These are phyloP conservation scores for Solea senegalensis DNA, from an alignment of 2,113 vertebrate species.

Conservation along the genomic window DNA sequence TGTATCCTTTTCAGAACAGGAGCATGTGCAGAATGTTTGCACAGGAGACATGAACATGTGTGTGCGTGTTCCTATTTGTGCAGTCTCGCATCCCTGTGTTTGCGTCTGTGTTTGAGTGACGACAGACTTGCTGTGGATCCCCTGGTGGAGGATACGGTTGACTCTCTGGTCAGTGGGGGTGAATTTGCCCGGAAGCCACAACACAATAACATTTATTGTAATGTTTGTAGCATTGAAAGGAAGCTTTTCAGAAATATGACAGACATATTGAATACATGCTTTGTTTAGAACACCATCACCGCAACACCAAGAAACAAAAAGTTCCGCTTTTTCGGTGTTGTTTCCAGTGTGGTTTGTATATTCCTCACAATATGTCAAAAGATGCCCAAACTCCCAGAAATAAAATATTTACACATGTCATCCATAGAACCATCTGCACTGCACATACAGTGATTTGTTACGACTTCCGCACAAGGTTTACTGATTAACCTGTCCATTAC, in stretches of 20 bases:
- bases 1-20: conserved; percentile 12
- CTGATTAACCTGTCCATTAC: conserved; percentile 30
- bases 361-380: background rate
- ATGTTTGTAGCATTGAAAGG: conserved; percentile 26
- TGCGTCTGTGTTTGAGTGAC: conserved; percentile 51
- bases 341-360: conserved; percentile 26
- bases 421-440: background rate
- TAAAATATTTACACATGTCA: background rate
- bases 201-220: conserved; percentile 60
- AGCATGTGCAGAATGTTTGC: conserved; percentile 10
- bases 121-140: conserved; percentile 36
- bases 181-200: conserved; percentile 48
- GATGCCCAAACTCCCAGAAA: background rate
- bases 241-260: conserved; percentile 38
- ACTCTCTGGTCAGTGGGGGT: conserved; percentile 28
- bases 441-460: conserved; percentile 36
- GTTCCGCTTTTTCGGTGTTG: conserved; percentile 7
- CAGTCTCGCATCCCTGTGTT: conserved; percentile 46
- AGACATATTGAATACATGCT: conserved; percentile 17
- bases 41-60: background rate
- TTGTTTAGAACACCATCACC: conserved; percentile 11
- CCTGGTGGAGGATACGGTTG: conserved; percentile 52
- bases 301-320: conserved; percentile 15
- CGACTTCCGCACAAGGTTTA: conserved; percentile 28
- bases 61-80: conserved; percentile 9